A percentile compares a stretch with the other conserved stretches of the same genome.
These are phyloP conservation scores for Melanostoma mellinum DNA, from an alignment of 2,888 invertebrate genomes.

Conservation along the genomic window DNA sequence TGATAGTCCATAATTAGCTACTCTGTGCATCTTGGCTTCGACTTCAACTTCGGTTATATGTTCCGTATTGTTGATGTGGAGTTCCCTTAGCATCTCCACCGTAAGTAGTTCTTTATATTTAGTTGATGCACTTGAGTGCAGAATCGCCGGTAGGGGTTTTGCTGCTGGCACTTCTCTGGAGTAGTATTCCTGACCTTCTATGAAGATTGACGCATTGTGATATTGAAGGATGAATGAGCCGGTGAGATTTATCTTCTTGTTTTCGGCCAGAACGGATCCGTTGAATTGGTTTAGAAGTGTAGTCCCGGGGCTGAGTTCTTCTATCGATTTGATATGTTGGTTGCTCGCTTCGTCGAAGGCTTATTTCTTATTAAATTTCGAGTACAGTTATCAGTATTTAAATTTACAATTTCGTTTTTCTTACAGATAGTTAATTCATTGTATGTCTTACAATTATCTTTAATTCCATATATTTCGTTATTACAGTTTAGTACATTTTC, in stretches of 20 bases:
- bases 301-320: slow-evolving; percentile 27
- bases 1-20: slow-evolving; percentile 1
- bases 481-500: slow-evolving; percentile 24
- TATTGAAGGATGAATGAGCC: slow-evolving; percentile 21
- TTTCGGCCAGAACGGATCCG: slow-evolving; percentile 1
- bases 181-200: slow-evolving; percentile 4
- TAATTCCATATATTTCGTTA: slow-evolving; percentile 15
- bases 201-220: slow-evolving; percentile 16
- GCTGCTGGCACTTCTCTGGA: background rate
- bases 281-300: slow-evolving; percentile 18
- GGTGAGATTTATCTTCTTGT: slow-evolving; percentile 7
- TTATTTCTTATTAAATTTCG: slow-evolving; percentile 11
- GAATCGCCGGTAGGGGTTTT: slow-evolving; percentile 30
- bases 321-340: slow-evolving; percentile 18
- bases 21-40: background rate
- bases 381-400: slow-evolving; percentile 14
- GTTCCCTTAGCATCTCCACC: slow-evolving; percentile 16
- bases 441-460: background rate
- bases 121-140: slow-evolving; percentile 4
- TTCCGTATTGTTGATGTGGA: slow-evolving; percentile 12
- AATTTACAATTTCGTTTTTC: slow-evolving; percentile 8
- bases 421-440: slow-evolving; percentile 33
- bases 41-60: slow-evolving; percentile 14
- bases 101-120: slow-evolving; percentile 23
- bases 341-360: slow-evolving; percentile 24